Evolutionary conservation across 1,140 invertebrate genomes (phyloP).

Genomic region (Drosophila kikkawai): DNA sequence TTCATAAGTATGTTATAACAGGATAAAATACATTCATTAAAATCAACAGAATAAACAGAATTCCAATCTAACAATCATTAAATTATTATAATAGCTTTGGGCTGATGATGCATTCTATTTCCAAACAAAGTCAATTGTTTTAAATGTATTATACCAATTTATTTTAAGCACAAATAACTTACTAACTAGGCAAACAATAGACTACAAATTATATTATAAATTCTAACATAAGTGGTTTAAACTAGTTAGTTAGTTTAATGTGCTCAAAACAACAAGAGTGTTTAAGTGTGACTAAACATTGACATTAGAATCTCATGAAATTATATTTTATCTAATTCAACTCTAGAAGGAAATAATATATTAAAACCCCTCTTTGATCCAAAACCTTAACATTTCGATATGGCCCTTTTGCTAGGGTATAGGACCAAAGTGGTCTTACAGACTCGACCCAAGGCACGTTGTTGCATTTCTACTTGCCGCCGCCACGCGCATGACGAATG

Average conservation of each 20-base stretch:
- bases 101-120: not conserved
- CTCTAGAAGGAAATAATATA: not conserved
- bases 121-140: not conserved
- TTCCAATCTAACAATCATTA: not conserved
- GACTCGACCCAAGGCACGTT: conserved; percentile 18
- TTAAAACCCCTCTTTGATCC: not conserved
- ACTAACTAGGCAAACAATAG: not conserved
- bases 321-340: not conserved
- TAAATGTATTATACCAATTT: not conserved
- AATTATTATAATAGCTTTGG: not conserved
- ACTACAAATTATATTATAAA: not conserved
- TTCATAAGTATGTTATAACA: not conserved
- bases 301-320: not conserved
- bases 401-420: conserved; percentile 14
- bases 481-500: conserved; percentile 64
- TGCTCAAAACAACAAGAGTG: not conserved
- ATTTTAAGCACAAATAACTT: conserved; percentile 1
- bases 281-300: conserved; percentile 6
- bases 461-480: conserved; percentile 60
- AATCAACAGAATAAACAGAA: not conserved
- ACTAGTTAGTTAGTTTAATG: conserved; percentile 1
- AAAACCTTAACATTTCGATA: not conserved
- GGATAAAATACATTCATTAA: not conserved
- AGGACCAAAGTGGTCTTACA: conserved; percentile 32
- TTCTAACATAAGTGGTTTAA: not conserved